phyloP scores from a whole-genome alignment of 2,113 vertebrate genomes.

The Chionodraco myersi region DNA sequence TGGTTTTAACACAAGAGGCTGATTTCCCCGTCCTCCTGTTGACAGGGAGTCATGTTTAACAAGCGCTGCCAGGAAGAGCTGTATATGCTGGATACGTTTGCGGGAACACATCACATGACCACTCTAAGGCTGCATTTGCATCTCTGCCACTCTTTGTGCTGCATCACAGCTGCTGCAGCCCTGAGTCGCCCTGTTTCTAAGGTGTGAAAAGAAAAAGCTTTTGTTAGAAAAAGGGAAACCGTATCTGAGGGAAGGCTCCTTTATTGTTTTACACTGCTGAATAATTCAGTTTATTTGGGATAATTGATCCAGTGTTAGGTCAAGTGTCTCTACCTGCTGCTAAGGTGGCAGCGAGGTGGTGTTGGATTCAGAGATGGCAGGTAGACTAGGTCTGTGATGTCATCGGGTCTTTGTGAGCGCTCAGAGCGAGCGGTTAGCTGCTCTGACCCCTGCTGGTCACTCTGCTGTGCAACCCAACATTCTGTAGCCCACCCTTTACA shows the following conservation, averaged over 20 bases:
- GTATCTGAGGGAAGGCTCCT: conserved; percentile 47
- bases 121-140: conserved; percentile 29
- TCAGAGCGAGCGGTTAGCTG: conserved; percentile 25
- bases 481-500: not conserved
- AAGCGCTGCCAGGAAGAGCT: conserved; percentile 19
- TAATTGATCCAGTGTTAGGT: conserved; percentile 69
- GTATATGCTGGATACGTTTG: not conserved
- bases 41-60: conserved; percentile 28
- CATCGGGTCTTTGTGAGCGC: conserved; percentile 39
- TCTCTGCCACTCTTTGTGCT: not conserved
- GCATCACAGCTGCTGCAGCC: conserved; percentile 8
- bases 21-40: conserved; percentile 18
- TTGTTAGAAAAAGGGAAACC: conserved; percentile 47
- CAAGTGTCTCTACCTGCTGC: conserved; percentile 61
- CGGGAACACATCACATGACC: conserved; percentile 21
- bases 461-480: not conserved
- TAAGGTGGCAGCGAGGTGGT: conserved; percentile 42
- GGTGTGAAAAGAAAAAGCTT: conserved; percentile 52
- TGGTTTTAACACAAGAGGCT: conserved; percentile 36
- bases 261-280: conserved; percentile 71
- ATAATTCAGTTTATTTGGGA: conserved; percentile 76
- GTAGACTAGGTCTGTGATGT: conserved; percentile 53
- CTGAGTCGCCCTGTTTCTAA: not conserved
- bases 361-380: conserved; percentile 55
- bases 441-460: conserved; percentile 67